phyloP scores from a whole-genome alignment of 2,113 vertebrate genomes.

The Rissa tridactyla region DNA sequence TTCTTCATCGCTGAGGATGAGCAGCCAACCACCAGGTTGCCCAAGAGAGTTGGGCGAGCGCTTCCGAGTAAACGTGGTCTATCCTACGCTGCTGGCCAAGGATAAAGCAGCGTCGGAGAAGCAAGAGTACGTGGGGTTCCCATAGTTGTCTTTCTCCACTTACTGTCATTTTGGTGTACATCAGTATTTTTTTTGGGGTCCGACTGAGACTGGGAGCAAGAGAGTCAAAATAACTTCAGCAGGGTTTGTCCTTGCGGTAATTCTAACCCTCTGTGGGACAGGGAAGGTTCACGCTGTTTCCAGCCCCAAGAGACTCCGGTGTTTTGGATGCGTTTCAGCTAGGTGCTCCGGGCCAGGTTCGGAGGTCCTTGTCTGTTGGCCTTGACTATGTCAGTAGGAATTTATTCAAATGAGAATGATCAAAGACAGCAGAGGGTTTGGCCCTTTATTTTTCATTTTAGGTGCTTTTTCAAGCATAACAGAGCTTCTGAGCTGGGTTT shows the following conservation, averaged over 20 bases:
- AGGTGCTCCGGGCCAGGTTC: not conserved
- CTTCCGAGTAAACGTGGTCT: not conserved
- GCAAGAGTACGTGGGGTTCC: not conserved
- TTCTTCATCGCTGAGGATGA: not conserved
- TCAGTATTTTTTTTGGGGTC: not conserved
- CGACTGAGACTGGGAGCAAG: not conserved
- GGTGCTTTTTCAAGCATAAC: conserved; percentile 62
- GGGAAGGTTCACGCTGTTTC: not conserved
- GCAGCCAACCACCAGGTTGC: not conserved
- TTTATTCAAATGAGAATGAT: conserved; percentile 57
- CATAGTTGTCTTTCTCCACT: not conserved
- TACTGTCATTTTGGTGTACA: conserved; percentile 15
- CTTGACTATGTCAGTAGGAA: conserved; percentile 29
- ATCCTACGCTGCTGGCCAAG: not conserved
- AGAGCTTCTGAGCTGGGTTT: conserved; percentile 31
- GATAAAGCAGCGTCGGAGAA: not conserved
- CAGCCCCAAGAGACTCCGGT: not conserved
- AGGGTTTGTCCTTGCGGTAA: not conserved
- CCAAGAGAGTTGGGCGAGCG: not conserved
- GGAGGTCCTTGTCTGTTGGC: conserved; percentile 25
- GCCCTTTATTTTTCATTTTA: conserved; percentile 55
- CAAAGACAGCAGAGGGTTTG: conserved; percentile 36
- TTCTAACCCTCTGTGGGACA: not conserved
- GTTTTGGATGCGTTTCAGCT: not conserved
- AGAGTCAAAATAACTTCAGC: not conserved